Percentiles rank a stretch among this genome's conserved stretches.
These are phyloP conservation scores for Propithecus coquereli DNA, from an alignment of 2,113 vertebrate genomes.

Conservation along the genomic window DNA sequence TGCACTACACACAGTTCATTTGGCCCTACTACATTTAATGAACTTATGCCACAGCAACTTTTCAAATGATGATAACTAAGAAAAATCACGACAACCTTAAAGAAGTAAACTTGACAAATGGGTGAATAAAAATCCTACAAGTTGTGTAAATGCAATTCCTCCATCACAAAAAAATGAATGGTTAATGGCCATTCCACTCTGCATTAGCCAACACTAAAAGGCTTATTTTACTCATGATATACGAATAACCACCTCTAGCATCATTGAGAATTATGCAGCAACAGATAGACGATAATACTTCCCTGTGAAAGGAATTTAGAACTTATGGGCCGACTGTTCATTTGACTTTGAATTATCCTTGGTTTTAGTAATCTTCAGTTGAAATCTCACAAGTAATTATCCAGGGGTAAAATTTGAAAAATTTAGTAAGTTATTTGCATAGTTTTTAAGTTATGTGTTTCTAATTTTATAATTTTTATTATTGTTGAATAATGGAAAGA, in stretches of 20 bases:
- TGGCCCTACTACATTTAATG: conserved; percentile 41
- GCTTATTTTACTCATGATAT: conserved; percentile 46
- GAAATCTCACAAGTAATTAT: not conserved
- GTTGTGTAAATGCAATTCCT: conserved; percentile 53
- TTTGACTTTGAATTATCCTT: conserved; percentile 48
- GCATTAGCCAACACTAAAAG: conserved; percentile 61
- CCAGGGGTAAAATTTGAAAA: not conserved
- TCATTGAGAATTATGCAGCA: conserved; percentile 62
- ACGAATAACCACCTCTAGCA: conserved; percentile 21
- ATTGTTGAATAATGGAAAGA: not conserved
- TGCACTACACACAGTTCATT: not conserved
- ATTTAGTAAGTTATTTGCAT: not conserved
- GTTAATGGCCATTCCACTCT: conserved; percentile 47
- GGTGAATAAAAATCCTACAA: conserved; percentile 59
- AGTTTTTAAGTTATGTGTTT: not conserved
- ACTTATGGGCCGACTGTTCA: not conserved
- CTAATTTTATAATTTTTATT: not conserved
- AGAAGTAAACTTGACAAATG: conserved; percentile 61
- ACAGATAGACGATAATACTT: conserved; percentile 24
- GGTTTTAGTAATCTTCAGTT: not conserved
- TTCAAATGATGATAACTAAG: conserved; percentile 50
- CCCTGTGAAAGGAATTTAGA: not conserved
- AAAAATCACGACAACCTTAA: conserved; percentile 49
- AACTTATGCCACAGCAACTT: conserved; percentile 56
- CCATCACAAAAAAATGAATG: conserved; percentile 50